phyloP scores from a whole-genome alignment of 2,113 vertebrate species.

The Sorex fumeus region DNA sequence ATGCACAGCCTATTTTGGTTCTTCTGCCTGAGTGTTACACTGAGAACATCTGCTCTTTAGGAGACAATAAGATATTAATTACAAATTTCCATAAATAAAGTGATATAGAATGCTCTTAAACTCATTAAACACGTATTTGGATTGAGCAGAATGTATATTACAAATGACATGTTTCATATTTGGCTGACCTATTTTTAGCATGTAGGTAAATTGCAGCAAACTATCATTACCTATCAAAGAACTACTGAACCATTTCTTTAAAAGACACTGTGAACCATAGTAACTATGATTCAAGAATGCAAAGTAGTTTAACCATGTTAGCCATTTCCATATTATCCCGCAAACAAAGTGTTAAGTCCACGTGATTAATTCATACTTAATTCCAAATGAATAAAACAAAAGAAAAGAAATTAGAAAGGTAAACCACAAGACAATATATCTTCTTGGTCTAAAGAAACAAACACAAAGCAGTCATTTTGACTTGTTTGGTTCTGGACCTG shows the following conservation, averaged over 20 bases:
- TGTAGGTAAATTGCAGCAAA: not conserved
- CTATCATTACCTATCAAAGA: not conserved
- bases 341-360: not conserved
- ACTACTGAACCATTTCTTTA: not conserved
- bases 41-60: constrained; percentile 35
- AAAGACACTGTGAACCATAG: not conserved
- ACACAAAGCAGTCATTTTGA: not conserved
- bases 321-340: not conserved
- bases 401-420: not conserved
- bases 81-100: constrained; percentile 23
- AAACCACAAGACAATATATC: not conserved
- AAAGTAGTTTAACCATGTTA: not conserved
- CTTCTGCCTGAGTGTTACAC: constrained; percentile 50
- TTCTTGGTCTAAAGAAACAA: constrained; percentile 43
- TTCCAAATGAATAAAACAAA: constrained; percentile 34
- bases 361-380: not conserved
- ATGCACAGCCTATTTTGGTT: constrained; percentile 68
- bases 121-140: constrained; percentile 32
- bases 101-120: constrained; percentile 1
- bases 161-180: constrained; percentile 8
- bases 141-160: not conserved
- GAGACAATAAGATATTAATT: constrained; percentile 45
- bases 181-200: not conserved
- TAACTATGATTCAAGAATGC: not conserved
- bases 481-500: not conserved